These are phyloP conservation scores for Stichodactyla helianthus DNA, from an alignment of 64 coral and sea anemone genomes.

Conservation along the genomic window DNA sequence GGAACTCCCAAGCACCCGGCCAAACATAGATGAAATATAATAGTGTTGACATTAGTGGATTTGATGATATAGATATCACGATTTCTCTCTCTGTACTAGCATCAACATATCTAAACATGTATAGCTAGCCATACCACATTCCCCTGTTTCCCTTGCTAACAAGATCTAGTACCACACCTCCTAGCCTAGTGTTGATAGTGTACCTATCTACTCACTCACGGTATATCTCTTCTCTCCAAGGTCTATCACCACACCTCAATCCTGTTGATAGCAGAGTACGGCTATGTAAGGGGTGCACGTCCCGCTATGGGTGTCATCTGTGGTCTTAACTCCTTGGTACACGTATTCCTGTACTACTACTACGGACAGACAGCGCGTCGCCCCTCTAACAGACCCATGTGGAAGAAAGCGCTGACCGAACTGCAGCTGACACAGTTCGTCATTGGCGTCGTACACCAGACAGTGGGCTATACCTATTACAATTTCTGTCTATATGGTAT, in stretches of 20 bases:
- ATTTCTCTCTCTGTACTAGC: too few species aligned
- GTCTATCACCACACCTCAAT: conserved; percentile 40
- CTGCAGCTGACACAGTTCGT: conserved; percentile 34
- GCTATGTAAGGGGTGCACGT: background rate
- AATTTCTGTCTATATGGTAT: conserved; percentile 37
- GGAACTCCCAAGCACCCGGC: too few species aligned
- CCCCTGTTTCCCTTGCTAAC: too few species aligned
- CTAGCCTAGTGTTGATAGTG: too few species aligned
- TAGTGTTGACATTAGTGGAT: too few species aligned
- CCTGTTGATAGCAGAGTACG: conserved; percentile 5
- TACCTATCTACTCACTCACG: too few species aligned
- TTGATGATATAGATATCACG: too few species aligned
- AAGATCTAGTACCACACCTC: too few species aligned
- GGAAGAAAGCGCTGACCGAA: conserved; percentile 35
- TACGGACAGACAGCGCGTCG: conserved; percentile 37
- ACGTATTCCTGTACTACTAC: conserved; percentile 40
- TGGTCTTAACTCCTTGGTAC: conserved; percentile 37
- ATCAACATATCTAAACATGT: too few species aligned
- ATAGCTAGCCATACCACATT: too few species aligned
- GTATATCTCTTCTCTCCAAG: background rate
- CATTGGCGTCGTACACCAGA: conserved; percentile 24
- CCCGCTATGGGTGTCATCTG: conserved; percentile 32
- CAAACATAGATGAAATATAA: too few species aligned
- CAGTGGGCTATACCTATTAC: conserved; percentile 22
- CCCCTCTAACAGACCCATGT: conserved; percentile 5